Evolutionary conservation across 2,797 vertebrate species (phyloP), one percentile per base, ranked within the genome.

Genomic region (Atherinosoma microstoma): DNA sequence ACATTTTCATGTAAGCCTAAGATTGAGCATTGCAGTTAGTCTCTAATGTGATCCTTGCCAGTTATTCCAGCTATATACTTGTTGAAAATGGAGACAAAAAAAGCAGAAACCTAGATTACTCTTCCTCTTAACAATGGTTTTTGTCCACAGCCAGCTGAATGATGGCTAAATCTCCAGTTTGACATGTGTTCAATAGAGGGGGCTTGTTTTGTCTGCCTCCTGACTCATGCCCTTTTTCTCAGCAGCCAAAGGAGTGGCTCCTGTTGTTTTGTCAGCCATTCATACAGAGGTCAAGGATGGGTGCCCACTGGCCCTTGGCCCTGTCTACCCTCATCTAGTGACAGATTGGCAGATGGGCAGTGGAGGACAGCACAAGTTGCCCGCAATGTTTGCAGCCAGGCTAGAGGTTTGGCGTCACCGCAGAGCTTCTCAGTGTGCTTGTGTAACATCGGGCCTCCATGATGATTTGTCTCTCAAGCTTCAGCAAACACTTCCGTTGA

Each of bases 261-360:
- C 64, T 79, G 73, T 82, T 64, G 68, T 76, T 86, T 83, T 80
- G 72, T 86, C 89, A 79, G 87, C 62, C 64, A 40, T 86, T 89
- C 90, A 84, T 51, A 58, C 56, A 59, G 86, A 84, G 92, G 91
- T 92, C 85, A 91, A 80, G 84, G 81, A 87, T 82, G 80, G 80
- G 66, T 70, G 76, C 76, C 75, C 53, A 57, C 51, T 73, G 64
- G 83, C 82, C 84, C 80, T 35, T 51, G 47, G 47, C 47, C 70
- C 87, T 88, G 82, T 90, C 90, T 78, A 61, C 76, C 78, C 75
- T 85, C 79, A 79, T 88, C 78, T 63, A 59, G 71, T 71, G 85
- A 83, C 83, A 89, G 82, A 79, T 87, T 84, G 86, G 69, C 61
- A 66, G 64, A 80, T 40, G 62, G 76, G 62, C 78, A 68, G 68